Conservation (phyloP, 2,797 vertebrate species). For the Schizothorax lantsangensis region DNA sequence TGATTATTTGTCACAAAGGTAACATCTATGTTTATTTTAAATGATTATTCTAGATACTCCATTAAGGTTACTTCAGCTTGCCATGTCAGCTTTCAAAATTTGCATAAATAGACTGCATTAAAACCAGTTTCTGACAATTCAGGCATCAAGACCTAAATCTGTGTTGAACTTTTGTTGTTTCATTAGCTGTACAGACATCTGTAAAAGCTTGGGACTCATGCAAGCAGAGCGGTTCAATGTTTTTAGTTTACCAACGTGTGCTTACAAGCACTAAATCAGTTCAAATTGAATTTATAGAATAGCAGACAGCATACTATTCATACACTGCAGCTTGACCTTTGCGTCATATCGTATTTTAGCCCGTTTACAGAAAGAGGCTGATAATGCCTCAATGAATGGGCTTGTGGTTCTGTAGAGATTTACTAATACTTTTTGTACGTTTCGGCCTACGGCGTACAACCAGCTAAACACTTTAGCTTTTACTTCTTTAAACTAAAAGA, state of each 20-base stretch:
- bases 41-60: slow-evolving; percentile 11
- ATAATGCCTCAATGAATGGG: slow-evolving; percentile 35
- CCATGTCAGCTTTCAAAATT: slow-evolving; percentile 39
- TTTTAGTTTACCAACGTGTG: slow-evolving; percentile 33
- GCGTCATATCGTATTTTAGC: slow-evolving; percentile 43
- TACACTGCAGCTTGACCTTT: slow-evolving; percentile 50
- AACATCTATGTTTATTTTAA: slow-evolving; percentile 29
- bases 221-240: background rate
- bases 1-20: slow-evolving; percentile 35
- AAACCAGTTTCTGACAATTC: slow-evolving; percentile 1
- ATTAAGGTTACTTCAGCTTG: background rate
- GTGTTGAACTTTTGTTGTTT: background rate
- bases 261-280: slow-evolving; percentile 47
- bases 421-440: background rate
- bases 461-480: background rate
- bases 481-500: background rate
- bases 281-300: slow-evolving; percentile 53
- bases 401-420: background rate
- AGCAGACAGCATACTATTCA: slow-evolving; percentile 57
- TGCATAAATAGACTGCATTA: slow-evolving; percentile 18
- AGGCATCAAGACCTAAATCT: background rate
- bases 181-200: background rate
- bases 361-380: slow-evolving; percentile 36
- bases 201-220: background rate
- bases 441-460: background rate